A percentile compares a stretch with the other conserved stretches of the same genome.
These are phyloP conservation scores for Eupeodes latifasciatus DNA, from an alignment of 2,888 invertebrate genomes.

Conservation along the genomic window DNA sequence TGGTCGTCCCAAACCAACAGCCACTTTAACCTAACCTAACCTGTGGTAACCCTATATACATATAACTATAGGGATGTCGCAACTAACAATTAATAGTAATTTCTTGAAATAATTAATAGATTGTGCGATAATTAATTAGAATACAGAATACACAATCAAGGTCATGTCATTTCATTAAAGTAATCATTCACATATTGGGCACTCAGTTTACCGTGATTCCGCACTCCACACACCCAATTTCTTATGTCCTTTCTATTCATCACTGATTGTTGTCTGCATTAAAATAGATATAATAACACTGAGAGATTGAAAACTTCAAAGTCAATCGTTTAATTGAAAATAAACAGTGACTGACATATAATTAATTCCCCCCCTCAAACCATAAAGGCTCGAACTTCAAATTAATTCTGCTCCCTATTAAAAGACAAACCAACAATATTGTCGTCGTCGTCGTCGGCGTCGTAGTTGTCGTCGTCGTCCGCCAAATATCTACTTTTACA, in stretches of 20 bases:
- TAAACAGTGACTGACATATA: slow-evolving; percentile 67
- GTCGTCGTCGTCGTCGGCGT: background rate
- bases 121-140: background rate
- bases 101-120: background rate
- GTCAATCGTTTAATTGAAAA: slow-evolving; percentile 67
- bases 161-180: background rate
- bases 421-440: slow-evolving; percentile 10
- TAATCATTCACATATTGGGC: slow-evolving; percentile 14
- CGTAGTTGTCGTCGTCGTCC: background rate
- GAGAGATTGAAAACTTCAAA: slow-evolving; percentile 66
- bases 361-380: slow-evolving; percentile 68
- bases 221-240: background rate
- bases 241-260: background rate
- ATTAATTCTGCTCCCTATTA: slow-evolving; percentile 52
- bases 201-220: background rate
- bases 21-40: too few species aligned
- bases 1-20: too few species aligned
- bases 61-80: too few species aligned
- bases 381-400: slow-evolving; percentile 58
- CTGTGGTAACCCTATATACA: too few species aligned
- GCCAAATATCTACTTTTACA: background rate
- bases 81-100: background rate
- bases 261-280: slow-evolving; percentile 26
- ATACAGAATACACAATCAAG: background rate
- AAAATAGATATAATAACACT: background rate